A percentile compares a stretch with the other conserved stretches of the same genome.
Conservation (phyloP, 2,797 vertebrate species). For the Huso huso region DNA sequence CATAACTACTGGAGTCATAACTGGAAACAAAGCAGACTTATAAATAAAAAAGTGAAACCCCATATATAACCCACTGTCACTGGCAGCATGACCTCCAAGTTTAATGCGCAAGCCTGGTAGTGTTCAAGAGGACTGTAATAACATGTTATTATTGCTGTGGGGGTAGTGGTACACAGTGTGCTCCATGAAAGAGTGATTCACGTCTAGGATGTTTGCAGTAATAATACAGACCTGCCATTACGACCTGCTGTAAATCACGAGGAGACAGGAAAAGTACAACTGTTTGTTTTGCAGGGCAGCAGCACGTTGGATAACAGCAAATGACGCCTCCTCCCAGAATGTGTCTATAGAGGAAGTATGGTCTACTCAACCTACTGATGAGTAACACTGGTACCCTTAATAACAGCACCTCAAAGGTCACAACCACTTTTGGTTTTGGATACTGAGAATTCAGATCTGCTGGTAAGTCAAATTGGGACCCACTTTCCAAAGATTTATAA, state of each 20-base stretch:
- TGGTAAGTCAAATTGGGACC: too few species aligned
- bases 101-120: conserved; percentile 3
- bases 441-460: too few species aligned
- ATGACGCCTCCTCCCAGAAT: too few species aligned
- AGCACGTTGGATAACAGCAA: conserved; percentile 5
- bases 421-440: too few species aligned
- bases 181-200: conserved; percentile 10
- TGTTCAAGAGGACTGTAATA: conserved; percentile 3
- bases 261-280: not conserved
- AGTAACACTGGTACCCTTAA: too few species aligned
- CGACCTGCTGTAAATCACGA: conserved; percentile 10
- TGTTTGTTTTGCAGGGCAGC: conserved; percentile 9
- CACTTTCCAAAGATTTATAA: too few species aligned
- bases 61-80: not conserved
- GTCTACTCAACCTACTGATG: too few species aligned
- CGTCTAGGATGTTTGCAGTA: conserved; percentile 7
- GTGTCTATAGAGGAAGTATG: too few species aligned
- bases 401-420: too few species aligned
- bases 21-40: conserved; percentile 6
- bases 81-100: not conserved
- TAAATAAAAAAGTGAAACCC: conserved; percentile 2
- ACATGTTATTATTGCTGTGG: conserved; percentile 6
- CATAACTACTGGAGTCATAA: not conserved
- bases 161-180: not conserved
- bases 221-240: conserved; percentile 13